Percentiles rank a stretch among this genome's conserved stretches.
Conservation (phyloP, 1,140 invertebrate species). For the Parapsyche elsis region DNA sequence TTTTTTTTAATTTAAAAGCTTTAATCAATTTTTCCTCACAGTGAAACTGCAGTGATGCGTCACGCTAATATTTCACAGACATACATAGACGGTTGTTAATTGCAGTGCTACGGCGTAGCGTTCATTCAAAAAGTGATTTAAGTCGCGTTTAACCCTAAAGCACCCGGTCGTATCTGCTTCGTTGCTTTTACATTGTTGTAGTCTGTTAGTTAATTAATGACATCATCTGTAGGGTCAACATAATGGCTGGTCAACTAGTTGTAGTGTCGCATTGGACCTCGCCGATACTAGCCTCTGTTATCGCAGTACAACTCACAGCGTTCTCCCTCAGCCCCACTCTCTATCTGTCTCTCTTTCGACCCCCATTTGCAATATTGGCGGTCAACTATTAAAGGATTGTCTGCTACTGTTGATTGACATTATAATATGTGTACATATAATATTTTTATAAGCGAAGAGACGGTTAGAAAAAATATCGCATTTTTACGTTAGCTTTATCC, state of each 20-base stretch:
- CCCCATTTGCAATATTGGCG: too few relatives aligned
- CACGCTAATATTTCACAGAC: too few relatives aligned
- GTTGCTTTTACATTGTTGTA: not conserved
- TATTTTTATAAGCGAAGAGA: too few relatives aligned
- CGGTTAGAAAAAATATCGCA: too few relatives aligned
- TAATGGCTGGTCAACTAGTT: conserved; percentile 45
- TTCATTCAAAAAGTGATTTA: not conserved
- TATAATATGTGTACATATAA: too few relatives aligned
- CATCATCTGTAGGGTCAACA: conserved; percentile 49
- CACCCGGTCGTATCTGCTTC: not conserved
- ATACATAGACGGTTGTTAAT: too few relatives aligned
- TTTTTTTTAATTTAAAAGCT: not conserved
- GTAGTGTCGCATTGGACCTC: conserved; percentile 28
- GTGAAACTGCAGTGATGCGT: not conserved
- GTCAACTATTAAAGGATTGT: too few relatives aligned
- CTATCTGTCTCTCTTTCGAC: too few relatives aligned
- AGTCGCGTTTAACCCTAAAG: not conserved
- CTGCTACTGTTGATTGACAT: too few relatives aligned
- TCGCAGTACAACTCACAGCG: not conserved
- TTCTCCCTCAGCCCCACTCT: too few relatives aligned
- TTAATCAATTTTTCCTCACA: not conserved
- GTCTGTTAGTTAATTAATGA: conserved; percentile 52
- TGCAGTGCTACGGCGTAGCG: not conserved
- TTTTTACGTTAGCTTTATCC: too few relatives aligned
- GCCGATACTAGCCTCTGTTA: not conserved